These are phyloP conservation scores for Silurus glanis DNA, from an alignment of 2,113 vertebrate species.

Conservation along the genomic window DNA sequence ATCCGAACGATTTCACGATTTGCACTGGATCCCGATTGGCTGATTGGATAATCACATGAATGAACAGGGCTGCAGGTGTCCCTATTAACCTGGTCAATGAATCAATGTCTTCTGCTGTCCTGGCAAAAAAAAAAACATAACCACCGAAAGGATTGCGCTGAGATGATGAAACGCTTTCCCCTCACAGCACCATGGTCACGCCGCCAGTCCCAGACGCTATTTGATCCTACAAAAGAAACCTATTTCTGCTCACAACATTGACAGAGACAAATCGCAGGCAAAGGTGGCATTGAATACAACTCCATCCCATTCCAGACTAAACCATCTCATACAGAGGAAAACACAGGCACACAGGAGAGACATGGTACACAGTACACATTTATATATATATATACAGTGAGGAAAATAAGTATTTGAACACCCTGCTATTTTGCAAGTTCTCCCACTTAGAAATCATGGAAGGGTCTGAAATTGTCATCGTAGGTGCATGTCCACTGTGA, in stretches of 20 bases:
- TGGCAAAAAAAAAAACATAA: not conserved
- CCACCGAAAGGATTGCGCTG: not conserved
- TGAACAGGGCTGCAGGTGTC: not conserved
- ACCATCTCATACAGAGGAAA: not conserved
- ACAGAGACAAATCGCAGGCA: constrained; percentile 62
- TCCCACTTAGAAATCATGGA: too few species aligned
- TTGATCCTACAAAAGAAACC: constrained; percentile 23
- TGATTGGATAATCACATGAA: not conserved
- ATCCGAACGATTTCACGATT: not conserved
- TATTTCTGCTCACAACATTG: constrained; percentile 40
- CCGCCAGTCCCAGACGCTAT: constrained; percentile 7
- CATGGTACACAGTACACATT: not conserved
- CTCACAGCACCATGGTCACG: not conserved
- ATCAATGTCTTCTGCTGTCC: not conserved
- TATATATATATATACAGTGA: too few species aligned
- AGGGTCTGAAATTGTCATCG: too few species aligned
- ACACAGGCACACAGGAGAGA: not conserved
- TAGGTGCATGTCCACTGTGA: too few species aligned
- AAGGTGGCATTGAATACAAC: not conserved
- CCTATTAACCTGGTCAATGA: not conserved
- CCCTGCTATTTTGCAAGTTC: too few species aligned
- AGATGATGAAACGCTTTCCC: not conserved
- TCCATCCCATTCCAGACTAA: not conserved
- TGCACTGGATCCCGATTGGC: not conserved
- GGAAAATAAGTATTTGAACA: too few species aligned